These are phyloP conservation scores for Oryzias celebensis DNA, from an alignment of 2,113 vertebrate genomes.

Conservation along the genomic window DNA sequence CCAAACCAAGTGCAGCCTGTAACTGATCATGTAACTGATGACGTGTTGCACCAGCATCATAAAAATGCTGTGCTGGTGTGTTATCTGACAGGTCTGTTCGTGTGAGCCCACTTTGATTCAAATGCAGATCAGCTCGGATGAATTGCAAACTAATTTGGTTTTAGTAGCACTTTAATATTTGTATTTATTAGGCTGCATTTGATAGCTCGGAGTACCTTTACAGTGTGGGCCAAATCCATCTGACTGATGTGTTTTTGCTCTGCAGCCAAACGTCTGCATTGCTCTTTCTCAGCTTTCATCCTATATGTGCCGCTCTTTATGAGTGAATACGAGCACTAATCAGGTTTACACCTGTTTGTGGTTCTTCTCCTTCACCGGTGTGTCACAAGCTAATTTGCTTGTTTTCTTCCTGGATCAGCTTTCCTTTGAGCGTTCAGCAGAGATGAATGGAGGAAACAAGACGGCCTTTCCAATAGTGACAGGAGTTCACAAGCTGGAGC, in stretches of 20 bases:
- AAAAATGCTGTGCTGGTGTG: conserved; percentile 23
- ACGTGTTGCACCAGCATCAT: conserved; percentile 9
- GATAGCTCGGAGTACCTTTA: not conserved
- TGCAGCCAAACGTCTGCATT: conserved; percentile 28
- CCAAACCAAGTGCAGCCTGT: too few relatives aligned
- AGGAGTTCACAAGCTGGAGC: not conserved
- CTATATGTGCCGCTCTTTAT: conserved; percentile 24
- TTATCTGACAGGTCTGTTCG: conserved; percentile 29
- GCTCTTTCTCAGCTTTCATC: conserved; percentile 11
- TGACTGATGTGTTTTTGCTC: conserved; percentile 18
- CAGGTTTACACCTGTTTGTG: conserved; percentile 63
- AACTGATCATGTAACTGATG: conserved; percentile 9
- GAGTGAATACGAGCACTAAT: conserved; percentile 56
- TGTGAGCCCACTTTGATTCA: conserved; percentile 23
- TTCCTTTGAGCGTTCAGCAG: conserved; percentile 59
- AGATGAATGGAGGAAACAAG: conserved; percentile 70
- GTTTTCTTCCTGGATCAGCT: conserved; percentile 53
- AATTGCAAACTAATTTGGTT: too few relatives aligned
- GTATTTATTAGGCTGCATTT: not conserved
- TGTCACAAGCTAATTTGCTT: conserved; percentile 61
- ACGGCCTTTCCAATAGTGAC: conserved; percentile 57
- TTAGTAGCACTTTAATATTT: too few relatives aligned
- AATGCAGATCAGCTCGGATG: conserved; percentile 34
- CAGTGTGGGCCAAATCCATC: conserved; percentile 12
- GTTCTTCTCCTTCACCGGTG: conserved; percentile 40